Percentiles rank a stretch among this genome's conserved stretches.
These are phyloP conservation scores for Nyctalus aviator DNA, from an alignment of 2,797 vertebrate species.

Conservation along the genomic window DNA sequence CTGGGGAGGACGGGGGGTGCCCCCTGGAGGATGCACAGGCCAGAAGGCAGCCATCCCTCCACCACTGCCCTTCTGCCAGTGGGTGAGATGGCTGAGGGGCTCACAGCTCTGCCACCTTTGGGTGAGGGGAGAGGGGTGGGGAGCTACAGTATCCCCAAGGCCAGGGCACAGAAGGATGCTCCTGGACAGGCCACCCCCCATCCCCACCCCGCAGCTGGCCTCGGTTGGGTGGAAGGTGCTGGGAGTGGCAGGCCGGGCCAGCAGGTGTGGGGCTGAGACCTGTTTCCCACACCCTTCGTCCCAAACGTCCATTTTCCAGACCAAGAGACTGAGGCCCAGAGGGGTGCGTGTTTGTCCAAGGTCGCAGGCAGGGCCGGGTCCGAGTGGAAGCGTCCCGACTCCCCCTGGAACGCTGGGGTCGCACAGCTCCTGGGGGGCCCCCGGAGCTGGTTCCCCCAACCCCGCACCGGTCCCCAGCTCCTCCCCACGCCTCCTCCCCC, in stretches of 20 bases:
- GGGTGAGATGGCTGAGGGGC: not conserved
- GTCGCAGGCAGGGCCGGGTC: not conserved
- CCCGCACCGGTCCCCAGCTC: not conserved
- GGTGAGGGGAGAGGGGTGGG: fast-evolving
- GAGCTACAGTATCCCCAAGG: not conserved
- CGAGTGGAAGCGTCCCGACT: not conserved
- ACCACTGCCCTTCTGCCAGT: not conserved
- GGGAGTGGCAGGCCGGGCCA: not conserved
- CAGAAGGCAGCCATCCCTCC: not conserved
- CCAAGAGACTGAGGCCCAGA: not conserved
- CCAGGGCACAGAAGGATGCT: not conserved
- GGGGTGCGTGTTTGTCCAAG: conserved; percentile 13
- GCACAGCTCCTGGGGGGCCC: not conserved
- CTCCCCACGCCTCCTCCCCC: not conserved
- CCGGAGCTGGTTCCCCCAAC: fast-evolving
- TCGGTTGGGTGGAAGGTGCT: not conserved
- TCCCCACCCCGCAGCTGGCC: fast-evolving
- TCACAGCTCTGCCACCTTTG: not conserved
- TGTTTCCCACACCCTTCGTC: no score
- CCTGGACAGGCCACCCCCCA: not conserved
- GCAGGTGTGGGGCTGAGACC: not conserved
- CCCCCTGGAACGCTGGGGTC: not conserved
- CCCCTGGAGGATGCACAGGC: not conserved
- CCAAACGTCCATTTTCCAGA: conserved; percentile 25
- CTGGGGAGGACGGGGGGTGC: not conserved